Conservation (phyloP, 2,113 vertebrate genomes). For the Tachycineta bicolor region DNA sequence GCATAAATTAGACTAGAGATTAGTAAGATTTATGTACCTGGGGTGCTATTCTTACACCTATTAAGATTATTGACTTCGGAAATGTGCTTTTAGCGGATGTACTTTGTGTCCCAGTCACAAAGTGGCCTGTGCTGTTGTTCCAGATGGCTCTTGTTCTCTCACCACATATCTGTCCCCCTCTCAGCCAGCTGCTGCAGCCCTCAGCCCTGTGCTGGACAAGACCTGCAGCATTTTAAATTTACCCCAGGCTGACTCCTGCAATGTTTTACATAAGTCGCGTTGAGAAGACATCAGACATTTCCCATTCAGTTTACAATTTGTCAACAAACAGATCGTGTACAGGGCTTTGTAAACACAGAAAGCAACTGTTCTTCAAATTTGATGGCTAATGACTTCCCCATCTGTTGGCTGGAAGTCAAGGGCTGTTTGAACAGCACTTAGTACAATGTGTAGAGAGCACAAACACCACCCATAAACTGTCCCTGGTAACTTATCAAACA, state of each 20-base stretch:
- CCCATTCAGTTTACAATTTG: neutral
- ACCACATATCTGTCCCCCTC: neutral
- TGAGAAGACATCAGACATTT: neutral
- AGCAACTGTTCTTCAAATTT: conserved; percentile 24
- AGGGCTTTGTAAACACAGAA: conserved; percentile 46
- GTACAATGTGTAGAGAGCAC: neutral
- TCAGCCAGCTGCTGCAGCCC: neutral
- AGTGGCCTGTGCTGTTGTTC: neutral
- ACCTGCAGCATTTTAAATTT: neutral
- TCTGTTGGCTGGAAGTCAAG: conserved; percentile 55
- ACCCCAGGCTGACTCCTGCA: neutral
- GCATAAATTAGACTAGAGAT: neutral
- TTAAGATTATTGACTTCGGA: neutral
- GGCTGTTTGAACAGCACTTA: conserved; percentile 13
- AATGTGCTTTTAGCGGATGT: neutral
- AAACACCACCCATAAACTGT: conserved; percentile 20
- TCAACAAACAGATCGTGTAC: neutral
- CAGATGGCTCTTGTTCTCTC: neutral
- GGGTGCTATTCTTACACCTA: neutral
- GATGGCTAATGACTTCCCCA: conserved; percentile 50
- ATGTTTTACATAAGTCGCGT: neutral
- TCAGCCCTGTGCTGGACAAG: neutral
- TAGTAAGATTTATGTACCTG: neutral
- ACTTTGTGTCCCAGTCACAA: neutral
- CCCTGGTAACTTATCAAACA: conserved; percentile 27